Percentiles rank a stretch among this genome's conserved stretches.
phyloP scores from a whole-genome alignment of 2,113 vertebrate genomes.

The Xenus cinereus region DNA sequence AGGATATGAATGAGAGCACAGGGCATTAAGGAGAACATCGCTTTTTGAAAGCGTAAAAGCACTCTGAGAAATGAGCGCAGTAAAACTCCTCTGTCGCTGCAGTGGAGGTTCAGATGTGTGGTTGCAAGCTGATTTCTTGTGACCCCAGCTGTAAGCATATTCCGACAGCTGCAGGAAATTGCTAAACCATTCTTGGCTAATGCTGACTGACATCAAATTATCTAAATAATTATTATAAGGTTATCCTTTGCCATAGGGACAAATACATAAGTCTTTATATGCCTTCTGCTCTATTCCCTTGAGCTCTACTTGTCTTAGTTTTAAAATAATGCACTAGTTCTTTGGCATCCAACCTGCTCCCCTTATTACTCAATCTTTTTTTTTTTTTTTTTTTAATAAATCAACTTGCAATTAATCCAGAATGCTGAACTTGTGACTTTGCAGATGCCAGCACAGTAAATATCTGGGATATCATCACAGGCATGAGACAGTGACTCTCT shows the following conservation, averaged over 20 bases:
- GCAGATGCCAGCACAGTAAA: not conserved
- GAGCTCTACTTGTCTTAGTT: not conserved
- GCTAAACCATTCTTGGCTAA: constrained; percentile 7
- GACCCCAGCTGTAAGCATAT: not conserved
- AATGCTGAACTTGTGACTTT: constrained; percentile 25
- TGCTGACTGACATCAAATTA: not conserved
- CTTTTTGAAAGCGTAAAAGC: not conserved
- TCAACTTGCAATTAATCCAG: not conserved
- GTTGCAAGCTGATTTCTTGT: not conserved
- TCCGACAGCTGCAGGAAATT: not conserved
- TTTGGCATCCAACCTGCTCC: not conserved
- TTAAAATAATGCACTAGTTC: not conserved
- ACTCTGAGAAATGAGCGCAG: not conserved
- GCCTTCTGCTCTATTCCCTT: not conserved
- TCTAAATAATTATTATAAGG: not conserved
- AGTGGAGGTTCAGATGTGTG: not conserved
- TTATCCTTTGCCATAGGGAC: not conserved
- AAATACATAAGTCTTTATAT: not conserved
- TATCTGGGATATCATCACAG: not conserved
- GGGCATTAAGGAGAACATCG: not conserved
- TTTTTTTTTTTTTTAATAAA: not conserved
- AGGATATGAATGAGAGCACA: not conserved
- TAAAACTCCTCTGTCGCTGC: not conserved
- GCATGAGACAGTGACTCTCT: not conserved
- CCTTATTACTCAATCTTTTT: not conserved